A percentile compares a stretch with the other conserved stretches of the same genome.
phyloP scores from a whole-genome alignment of 1,140 invertebrate species.

The Laupala kohalensis region DNA sequence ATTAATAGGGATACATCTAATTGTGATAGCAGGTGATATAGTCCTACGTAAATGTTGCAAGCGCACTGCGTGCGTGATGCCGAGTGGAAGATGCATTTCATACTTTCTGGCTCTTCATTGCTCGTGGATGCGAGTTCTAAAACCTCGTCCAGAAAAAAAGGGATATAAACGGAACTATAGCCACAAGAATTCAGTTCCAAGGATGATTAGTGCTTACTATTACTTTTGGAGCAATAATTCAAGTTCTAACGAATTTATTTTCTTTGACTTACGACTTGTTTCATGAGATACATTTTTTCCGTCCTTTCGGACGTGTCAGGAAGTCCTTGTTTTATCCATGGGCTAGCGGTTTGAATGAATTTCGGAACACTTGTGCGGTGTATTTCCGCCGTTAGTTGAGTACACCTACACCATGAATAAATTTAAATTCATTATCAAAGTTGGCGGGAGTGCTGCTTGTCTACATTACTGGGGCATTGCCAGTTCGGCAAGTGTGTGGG shows the following conservation, averaged over 20 bases:
- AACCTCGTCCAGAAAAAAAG: too few species aligned
- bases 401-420: neutral
- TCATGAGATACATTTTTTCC: neutral
- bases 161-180: too few species aligned
- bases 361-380: neutral
- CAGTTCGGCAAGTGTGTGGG: neutral
- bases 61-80: neutral
- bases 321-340: neutral
- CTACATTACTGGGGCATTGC: neutral
- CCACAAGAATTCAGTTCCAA: too few species aligned
- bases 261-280: neutral
- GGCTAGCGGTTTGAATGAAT: neutral
- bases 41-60: neutral
- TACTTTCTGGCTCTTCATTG: too few species aligned
- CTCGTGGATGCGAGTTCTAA: too few species aligned
- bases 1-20: neutral
- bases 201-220: too few species aligned
- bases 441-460: neutral
- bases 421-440: neutral
- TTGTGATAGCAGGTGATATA: neutral
- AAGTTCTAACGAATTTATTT: neutral
- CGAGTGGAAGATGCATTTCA: too few species aligned
- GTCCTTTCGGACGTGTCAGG: neutral
- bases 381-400: neutral
- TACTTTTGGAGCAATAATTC: neutral